Base-by-base conservation (phyloP, 30 jellyfish, hydroid and myxozoan genomes). In the Euphysa ruthae region DNA sequence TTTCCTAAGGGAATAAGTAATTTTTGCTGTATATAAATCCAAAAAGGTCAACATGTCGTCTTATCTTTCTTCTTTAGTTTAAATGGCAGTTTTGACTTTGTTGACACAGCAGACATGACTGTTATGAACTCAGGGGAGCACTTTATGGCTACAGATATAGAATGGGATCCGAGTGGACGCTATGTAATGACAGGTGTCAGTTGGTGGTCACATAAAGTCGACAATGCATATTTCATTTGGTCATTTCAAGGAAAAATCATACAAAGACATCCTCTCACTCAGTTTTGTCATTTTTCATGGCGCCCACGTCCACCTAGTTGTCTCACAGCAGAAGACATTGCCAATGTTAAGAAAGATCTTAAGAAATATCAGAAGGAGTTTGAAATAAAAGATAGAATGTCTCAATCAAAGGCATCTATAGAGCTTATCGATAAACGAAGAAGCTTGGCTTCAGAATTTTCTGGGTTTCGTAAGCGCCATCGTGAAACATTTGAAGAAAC, bases 101-200 rank as follows among this genome's bases (percentile, higher is more conserved):
- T 81, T 20, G 97, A 88, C 69, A 74, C 97, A n/a, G 88, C 90
- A 0, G 97, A 88, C 65, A 58, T 79, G 90, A 74, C 97, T 1
- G 34, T 70, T 43, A 63, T 88, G 97, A 81, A 81, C 57, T 61
- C 75, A 16, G 89, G 87, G 18, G 97, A 88, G 52, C 97, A 88
- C 50, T 88, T 69, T 82, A 88, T 88, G 97, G 97, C 97, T 0
- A 80, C 94, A 23, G 97, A 88, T 35, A 93, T 90, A 3, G 93
- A 81, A 30, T 90, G 99, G 99, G 99, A 90, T 71, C 93, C 99
- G 25, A 81, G 95, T 43, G 99, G 99, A 19, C 91, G 99, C 42
- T 90, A 77, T 35, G 77, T 90, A 1, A 77, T 93, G 50, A 90
- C 95, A 1, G 93, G 94, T 43, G 95, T 82, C 51, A 79, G 94